Percentiles rank a stretch among this genome's conserved stretches.
phyloP scores from a whole-genome alignment of 2,888 invertebrate species.

The Dyspetes luteomarginatus region DNA sequence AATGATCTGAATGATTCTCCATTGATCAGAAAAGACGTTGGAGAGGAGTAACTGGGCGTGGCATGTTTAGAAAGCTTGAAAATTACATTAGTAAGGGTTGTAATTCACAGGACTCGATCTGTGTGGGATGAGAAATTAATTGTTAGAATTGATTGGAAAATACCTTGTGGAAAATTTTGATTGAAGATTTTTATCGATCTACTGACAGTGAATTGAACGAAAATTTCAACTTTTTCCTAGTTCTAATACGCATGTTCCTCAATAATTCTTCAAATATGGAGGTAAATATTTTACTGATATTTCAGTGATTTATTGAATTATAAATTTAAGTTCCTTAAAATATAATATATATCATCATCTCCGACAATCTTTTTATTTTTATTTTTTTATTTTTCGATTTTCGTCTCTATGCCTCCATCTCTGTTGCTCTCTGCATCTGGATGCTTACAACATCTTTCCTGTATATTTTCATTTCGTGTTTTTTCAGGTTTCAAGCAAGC shows the following conservation, averaged over 20 bases:
- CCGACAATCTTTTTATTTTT: neutral
- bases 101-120: too few relatives aligned
- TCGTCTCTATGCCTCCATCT: neutral
- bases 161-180: too few relatives aligned
- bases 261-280: too few relatives aligned
- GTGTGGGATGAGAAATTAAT: too few relatives aligned
- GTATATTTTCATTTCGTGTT: slow-evolving; percentile 54
- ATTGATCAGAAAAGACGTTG: too few relatives aligned
- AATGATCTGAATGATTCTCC: too few relatives aligned
- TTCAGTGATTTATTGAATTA: neutral
- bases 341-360: neutral
- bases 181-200: too few relatives aligned
- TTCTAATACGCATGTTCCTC: neutral
- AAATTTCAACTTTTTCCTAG: neutral
- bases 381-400: neutral
- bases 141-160: too few relatives aligned
- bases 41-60: too few relatives aligned
- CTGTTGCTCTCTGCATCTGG: slow-evolving; percentile 13
- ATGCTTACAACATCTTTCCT: slow-evolving; percentile 41
- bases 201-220: too few relatives aligned
- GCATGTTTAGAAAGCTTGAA: too few relatives aligned
- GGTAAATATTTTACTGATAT: neutral
- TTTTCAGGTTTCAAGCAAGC: slow-evolving; percentile 42
- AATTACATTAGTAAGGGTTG: too few relatives aligned
- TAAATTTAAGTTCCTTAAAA: neutral